phyloP scores from a whole-genome alignment of 2,113 vertebrate species.

The Nycticryphes semicollaris region DNA sequence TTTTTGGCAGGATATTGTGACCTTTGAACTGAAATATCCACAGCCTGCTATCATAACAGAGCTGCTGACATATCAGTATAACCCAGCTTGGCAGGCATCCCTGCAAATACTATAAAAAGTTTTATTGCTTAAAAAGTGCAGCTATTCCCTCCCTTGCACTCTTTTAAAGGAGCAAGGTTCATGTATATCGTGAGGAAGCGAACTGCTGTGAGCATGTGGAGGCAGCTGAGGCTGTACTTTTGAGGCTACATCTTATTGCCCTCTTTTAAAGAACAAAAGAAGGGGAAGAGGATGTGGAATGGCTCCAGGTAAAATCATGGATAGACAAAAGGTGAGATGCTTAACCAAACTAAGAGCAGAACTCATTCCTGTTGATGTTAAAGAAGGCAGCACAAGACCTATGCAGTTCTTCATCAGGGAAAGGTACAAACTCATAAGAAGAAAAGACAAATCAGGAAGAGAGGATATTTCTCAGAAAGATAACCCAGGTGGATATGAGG shows the following conservation, averaged over 20 bases:
- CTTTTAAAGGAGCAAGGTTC: not conserved
- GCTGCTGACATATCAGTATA: slow-evolving; percentile 39
- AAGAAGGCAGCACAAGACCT: not conserved
- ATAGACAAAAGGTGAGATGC: not conserved
- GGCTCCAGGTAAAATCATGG: not conserved
- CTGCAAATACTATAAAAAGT: slow-evolving; percentile 12
- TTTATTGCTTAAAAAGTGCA: not conserved
- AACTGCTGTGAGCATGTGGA: not conserved
- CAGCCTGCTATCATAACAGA: not conserved
- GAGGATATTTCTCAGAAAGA: not conserved
- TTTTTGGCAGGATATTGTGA: slow-evolving; percentile 31
- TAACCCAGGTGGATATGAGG: not conserved
- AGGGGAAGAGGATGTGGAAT: not conserved
- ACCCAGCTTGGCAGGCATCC: slow-evolving; percentile 15
- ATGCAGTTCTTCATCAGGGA: not conserved
- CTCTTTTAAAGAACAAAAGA: not conserved
- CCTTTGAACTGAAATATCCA: slow-evolving; percentile 51
- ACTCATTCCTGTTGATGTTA: not conserved
- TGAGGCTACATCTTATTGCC: not conserved
- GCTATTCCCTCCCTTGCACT: not conserved
- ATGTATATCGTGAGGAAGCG: not conserved
- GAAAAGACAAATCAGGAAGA: not conserved
- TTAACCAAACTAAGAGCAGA: not conserved
- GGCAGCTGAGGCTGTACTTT: not conserved
- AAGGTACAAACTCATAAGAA: not conserved